Conservation (phyloP, 2,797 vertebrate genomes). For the Gephyroberyx darwinii region DNA sequence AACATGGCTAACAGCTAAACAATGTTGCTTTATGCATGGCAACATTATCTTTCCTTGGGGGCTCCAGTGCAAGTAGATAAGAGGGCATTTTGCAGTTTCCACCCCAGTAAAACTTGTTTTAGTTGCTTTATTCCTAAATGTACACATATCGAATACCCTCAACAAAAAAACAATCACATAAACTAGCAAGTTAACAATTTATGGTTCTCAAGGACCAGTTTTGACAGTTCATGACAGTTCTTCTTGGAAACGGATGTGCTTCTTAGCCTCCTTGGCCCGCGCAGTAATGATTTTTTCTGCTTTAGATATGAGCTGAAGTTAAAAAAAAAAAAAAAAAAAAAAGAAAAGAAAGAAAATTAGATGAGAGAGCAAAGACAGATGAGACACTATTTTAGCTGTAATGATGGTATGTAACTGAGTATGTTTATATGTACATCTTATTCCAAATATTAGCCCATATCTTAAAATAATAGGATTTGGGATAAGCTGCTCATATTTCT, state of each 20-base stretch:
- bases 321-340: neutral
- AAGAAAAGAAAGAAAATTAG: conserved; percentile 17
- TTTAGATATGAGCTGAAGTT: conserved; percentile 89
- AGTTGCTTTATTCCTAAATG: conserved; percentile 7
- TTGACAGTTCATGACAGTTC: conserved; percentile 44
- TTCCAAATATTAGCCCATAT: neutral
- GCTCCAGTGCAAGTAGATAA: conserved; percentile 53
- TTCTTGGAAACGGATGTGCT: conserved; percentile 91
- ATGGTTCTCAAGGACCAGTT: neutral
- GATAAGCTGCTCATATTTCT: neutral
- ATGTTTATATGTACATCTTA: neutral
- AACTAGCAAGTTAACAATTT: conserved; percentile 1
- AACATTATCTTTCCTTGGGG: conserved; percentile 4
- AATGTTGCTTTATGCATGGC: conserved; percentile 20
- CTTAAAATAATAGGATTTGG: neutral
- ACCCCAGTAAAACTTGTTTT: neutral
- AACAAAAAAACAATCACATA: neutral
- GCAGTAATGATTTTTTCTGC: conserved; percentile 93
- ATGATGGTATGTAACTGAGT: neutral
- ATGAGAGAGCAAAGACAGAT: neutral
- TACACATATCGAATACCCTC: neutral
- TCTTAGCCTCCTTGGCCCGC: conserved; percentile 88
- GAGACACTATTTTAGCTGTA: too few relatives aligned
- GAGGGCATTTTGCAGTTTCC: neutral
- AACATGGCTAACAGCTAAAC: conserved; percentile 10